These are phyloP conservation scores for Sminthurides bifidus DNA, from an alignment of 1,140 invertebrate genomes.

Conservation along the genomic window DNA sequence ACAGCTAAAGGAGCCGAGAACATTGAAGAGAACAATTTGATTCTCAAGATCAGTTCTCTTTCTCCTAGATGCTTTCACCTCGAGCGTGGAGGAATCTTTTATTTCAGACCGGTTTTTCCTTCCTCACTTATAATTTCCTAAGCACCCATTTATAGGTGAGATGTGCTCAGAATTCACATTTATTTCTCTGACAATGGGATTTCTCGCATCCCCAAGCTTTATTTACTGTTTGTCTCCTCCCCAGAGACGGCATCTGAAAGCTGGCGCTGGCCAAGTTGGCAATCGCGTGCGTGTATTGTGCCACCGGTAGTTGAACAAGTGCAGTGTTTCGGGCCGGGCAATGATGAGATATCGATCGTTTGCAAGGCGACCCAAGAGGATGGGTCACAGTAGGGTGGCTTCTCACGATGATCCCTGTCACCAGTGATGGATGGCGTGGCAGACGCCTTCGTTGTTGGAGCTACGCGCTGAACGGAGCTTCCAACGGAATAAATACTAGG, in stretches of 20 bases:
- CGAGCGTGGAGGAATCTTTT: too few species aligned
- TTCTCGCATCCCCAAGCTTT: too few species aligned
- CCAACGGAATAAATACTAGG: too few species aligned
- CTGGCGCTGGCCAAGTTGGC: background rate
- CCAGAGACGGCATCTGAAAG: background rate
- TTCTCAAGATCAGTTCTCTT: too few species aligned
- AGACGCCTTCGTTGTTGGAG: too few species aligned
- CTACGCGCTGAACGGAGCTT: too few species aligned
- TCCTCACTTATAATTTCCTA: background rate
- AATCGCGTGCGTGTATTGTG: background rate
- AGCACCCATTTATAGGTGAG: slow-evolving; percentile 2
- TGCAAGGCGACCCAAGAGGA: too few species aligned
- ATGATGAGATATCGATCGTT: slow-evolving; percentile 32
- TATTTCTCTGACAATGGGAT: background rate
- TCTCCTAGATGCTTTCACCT: too few species aligned
- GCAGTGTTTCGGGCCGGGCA: too few species aligned
- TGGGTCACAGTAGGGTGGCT: slow-evolving; percentile 29
- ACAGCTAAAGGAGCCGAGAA: too few species aligned
- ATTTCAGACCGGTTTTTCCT: too few species aligned
- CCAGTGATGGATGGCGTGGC: slow-evolving; percentile 30
- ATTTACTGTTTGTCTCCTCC: background rate
- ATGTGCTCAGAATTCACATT: background rate
- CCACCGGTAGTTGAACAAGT: background rate
- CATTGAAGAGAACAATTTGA: too few species aligned
- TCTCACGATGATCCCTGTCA: slow-evolving; percentile 32